Evolutionary conservation across 2,888 invertebrate species (phyloP), one percentile per base, ranked within the genome.

Genomic region (Parnassius apollo): DNA sequence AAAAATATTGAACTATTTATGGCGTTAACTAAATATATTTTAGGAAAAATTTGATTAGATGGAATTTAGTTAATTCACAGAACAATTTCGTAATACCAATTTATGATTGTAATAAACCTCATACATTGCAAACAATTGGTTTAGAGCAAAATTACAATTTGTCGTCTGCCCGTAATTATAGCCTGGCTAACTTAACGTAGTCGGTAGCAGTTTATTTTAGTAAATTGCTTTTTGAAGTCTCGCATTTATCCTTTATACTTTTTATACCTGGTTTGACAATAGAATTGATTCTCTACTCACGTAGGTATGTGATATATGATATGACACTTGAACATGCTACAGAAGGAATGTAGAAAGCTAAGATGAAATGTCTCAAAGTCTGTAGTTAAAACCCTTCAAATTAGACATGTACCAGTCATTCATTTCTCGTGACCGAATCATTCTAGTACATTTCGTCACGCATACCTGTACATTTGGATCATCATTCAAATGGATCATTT

Each of bases 141-240:
- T 50, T 13, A 42, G 10, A 45, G 25, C 50, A 55, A 35, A 51
- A 49, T 50, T 63, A 46, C 62, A 50, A 63, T 63, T 59, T 59
- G 62, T 63, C 62, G 59, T 50, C 54, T n/a, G 52, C 12, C 22
- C 42, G 49, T 52, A 48, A 49, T 49, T 59, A 62, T 63, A 50
- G 55, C 54, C 50, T 53, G n/a, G 46, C 50, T 35, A 51, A 51
- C 35, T 59, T 25, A 53, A 55, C 9, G 50, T 53, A 44, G 54
- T 49, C 50, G 61, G 50, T 53, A 44, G 53, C 44, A 56, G 61
- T 63, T 55, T 57, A 55, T 59, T 55, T 54, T 59, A 44, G 12
- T 45, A 55, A 55, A 63, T 56, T 55, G 62, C 59, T 59, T 59
- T 55, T 51, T 50, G 49, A 58, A 25, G 46, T 35, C 7, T 35